A percentile compares a stretch with the other conserved stretches of the same genome.
These are phyloP conservation scores for Beris morrisii DNA, from an alignment of 2,888 invertebrate species.

Conservation along the genomic window DNA sequence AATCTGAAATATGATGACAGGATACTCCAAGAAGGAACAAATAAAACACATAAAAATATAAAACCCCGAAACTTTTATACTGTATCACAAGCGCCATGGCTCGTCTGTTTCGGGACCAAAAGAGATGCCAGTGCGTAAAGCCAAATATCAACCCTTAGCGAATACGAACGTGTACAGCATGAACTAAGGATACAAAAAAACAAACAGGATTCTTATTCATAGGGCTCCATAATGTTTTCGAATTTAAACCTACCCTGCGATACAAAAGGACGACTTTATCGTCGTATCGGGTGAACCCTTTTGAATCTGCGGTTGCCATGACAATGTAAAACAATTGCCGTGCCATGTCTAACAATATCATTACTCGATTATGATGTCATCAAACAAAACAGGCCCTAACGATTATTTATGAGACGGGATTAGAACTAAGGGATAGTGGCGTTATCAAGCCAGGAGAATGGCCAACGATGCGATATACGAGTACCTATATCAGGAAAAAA, in stretches of 20 bases:
- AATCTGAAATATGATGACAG: constrained; percentile 31
- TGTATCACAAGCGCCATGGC: too few relatives aligned
- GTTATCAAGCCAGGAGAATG: too few relatives aligned
- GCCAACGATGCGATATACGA: too few relatives aligned
- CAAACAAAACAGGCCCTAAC: constrained; percentile 33
- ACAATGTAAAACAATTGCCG: constrained; percentile 32
- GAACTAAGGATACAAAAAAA: neutral
- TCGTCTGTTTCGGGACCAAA: too few relatives aligned
- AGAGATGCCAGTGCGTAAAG: too few relatives aligned
- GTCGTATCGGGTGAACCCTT: constrained; percentile 30
- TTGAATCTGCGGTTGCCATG: constrained; percentile 34
- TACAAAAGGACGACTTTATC: constrained; percentile 17
- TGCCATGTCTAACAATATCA: constrained; percentile 30
- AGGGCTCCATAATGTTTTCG: constrained; percentile 12
- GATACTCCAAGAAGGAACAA: constrained; percentile 9
- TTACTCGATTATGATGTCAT: constrained; percentile 36
- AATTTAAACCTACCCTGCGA: neutral
- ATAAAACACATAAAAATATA: constrained; percentile 4
- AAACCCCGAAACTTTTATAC: too few relatives aligned
- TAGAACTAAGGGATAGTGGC: too few relatives aligned
- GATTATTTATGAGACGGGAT: constrained; percentile 31
- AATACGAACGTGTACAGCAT: constrained; percentile 8
- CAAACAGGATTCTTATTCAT: neutral
- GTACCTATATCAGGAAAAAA: too few relatives aligned
- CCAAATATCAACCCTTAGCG: neutral